Conservation (phyloP, 30 jellyfish, hydroid and myxozoan species). For the Morbakka virulenta region DNA sequence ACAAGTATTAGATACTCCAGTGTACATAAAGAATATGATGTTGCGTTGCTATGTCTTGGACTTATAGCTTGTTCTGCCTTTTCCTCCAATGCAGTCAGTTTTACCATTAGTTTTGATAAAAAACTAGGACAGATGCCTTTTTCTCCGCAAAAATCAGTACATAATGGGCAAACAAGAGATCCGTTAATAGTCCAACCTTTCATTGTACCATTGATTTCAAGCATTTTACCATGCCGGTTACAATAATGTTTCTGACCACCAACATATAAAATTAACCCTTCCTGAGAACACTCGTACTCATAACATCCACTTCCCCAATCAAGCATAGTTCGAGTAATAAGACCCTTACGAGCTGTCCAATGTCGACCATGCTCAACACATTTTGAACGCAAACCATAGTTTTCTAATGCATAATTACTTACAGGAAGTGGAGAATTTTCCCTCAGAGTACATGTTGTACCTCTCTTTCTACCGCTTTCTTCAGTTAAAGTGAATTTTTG, state of each 20-base stretch:
- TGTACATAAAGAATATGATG: too few relatives aligned
- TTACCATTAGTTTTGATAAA: too few relatives aligned
- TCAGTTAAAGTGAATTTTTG: constrained; percentile 88
- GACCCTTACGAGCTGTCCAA: constrained; percentile 88
- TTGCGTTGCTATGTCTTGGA: too few relatives aligned
- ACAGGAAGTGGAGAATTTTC: constrained; percentile 66
- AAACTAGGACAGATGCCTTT: too few relatives aligned
- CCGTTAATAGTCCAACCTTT: constrained; percentile 87
- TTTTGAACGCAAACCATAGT: constrained; percentile 52
- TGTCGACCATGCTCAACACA: constrained; percentile 94
- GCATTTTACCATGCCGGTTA: constrained; percentile 27
- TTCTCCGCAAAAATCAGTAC: constrained; percentile 71
- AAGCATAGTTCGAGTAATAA: constrained; percentile 85
- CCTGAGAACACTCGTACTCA: constrained; percentile 49
- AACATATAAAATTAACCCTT: constrained; percentile 53
- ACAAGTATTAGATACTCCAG: too few relatives aligned
- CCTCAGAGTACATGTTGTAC: constrained; percentile 83
- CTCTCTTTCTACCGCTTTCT: constrained; percentile 88
- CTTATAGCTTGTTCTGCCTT: too few relatives aligned
- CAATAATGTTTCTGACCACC: constrained; percentile 57
- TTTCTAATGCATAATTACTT: constrained; percentile 79
- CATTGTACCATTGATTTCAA: constrained; percentile 66
- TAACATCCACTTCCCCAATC: constrained; percentile 98
- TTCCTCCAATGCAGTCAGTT: too few relatives aligned
- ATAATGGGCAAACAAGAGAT: constrained; percentile 81